phyloP scores from a whole-genome alignment of 2,797 vertebrate species.

The Diceros bicornis region DNA sequence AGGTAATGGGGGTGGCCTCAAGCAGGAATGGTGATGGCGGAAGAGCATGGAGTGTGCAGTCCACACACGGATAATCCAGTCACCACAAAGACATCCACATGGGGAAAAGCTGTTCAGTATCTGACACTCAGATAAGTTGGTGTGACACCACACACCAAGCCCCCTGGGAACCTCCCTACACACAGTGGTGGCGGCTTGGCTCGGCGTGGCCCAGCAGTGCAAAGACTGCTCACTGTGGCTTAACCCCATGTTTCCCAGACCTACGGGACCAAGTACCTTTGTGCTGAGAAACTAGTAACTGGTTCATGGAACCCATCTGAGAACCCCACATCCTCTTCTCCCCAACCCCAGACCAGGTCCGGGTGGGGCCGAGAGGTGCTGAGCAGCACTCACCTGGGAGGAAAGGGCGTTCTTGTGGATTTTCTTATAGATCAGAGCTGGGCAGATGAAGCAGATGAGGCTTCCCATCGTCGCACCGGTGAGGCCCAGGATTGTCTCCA shows the following conservation, averaged over 20 bases:
- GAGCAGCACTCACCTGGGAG: constrained; percentile 92
- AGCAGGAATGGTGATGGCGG: fast-evolving
- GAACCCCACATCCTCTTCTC: too few species aligned
- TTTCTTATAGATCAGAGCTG: constrained; percentile 97
- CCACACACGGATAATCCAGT: fast-evolving
- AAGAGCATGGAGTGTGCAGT: fast-evolving
- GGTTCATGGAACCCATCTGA: background rate
- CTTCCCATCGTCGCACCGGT: constrained; percentile 99
- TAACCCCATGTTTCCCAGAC: background rate
- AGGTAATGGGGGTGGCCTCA: background rate
- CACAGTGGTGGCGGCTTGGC: fast-evolving
- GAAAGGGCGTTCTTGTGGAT: constrained; percentile 95
- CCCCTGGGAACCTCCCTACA: background rate
- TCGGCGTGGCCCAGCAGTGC: too few species aligned
- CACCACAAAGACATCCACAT: fast-evolving
- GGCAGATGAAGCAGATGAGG: constrained; percentile 99
- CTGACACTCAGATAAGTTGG: fast-evolving
- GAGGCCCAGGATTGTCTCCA: constrained; percentile 97
- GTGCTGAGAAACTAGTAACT: too few species aligned
- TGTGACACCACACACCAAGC: background rate
- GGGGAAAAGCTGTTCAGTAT: background rate
- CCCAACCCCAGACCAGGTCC: fast-evolving
- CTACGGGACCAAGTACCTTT: background rate
- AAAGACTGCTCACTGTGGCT: fast-evolving
- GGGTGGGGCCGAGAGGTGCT: background rate